phyloP scores from a whole-genome alignment of 2,113 vertebrate species.

The Hyaena hyaena region DNA sequence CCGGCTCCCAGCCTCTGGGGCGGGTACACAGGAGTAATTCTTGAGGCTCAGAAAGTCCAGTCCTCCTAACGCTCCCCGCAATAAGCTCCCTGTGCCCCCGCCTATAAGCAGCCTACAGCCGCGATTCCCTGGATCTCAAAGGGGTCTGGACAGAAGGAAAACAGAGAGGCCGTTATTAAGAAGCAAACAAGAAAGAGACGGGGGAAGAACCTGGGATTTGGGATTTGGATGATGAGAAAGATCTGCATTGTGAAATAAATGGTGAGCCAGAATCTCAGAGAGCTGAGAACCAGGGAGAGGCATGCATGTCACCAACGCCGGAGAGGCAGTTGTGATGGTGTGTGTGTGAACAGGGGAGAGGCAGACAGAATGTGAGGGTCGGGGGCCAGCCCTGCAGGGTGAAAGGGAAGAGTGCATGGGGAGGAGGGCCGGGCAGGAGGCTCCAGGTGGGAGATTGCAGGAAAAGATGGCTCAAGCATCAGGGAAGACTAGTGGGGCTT shows the following conservation, averaged over 20 bases:
- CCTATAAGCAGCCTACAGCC: neutral
- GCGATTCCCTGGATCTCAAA: constrained; percentile 32
- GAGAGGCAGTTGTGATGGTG: fast-evolving
- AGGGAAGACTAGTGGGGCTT: neutral
- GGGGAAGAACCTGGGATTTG: fast-evolving
- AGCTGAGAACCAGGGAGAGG: neutral
- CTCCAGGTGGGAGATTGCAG: neutral
- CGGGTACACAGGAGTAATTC: neutral
- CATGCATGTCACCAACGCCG: fast-evolving
- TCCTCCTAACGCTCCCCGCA: constrained; percentile 25
- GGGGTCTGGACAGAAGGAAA: neutral
- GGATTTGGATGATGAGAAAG: neutral
- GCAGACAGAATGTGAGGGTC: fast-evolving
- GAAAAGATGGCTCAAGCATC: neutral
- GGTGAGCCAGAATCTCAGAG: neutral
- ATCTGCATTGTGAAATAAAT: neutral
- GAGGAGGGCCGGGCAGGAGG: neutral
- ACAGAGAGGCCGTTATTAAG: neutral
- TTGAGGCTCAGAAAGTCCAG: neutral
- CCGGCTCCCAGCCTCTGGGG: neutral
- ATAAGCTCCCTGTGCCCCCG: neutral
- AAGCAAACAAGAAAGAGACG: neutral
- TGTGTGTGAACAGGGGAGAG: neutral
- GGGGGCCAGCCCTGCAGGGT: neutral
- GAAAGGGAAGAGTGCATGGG: neutral